phyloP scores from a whole-genome alignment of 2,113 vertebrate genomes.

The Chionodraco myersi region DNA sequence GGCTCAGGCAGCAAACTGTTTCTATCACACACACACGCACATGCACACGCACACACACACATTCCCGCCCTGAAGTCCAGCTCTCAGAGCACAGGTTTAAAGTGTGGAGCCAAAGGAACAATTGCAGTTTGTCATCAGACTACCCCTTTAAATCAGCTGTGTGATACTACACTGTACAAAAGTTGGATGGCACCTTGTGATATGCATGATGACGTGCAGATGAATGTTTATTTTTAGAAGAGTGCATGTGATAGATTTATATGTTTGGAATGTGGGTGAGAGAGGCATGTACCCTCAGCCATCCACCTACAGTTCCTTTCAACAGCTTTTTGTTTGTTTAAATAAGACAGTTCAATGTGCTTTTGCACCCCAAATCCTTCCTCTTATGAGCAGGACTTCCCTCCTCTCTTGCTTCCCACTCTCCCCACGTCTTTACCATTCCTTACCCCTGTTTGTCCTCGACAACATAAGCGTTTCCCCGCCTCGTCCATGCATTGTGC shows the following conservation, averaged over 20 bases:
- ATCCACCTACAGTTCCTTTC: slow-evolving; percentile 8
- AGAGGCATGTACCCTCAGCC: background rate
- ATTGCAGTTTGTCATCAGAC: background rate
- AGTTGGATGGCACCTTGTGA: background rate
- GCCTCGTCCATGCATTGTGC: slow-evolving; percentile 48
- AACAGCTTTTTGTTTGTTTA: slow-evolving; percentile 37
- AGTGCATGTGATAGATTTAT: slow-evolving; percentile 13
- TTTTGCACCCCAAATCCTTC: slow-evolving; percentile 18
- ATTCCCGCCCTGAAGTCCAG: slow-evolving; percentile 1
- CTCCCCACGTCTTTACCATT: slow-evolving; percentile 39
- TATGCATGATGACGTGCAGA: background rate
- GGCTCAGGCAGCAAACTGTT: slow-evolving; percentile 36
- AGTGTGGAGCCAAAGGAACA: background rate
- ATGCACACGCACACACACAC: background rate
- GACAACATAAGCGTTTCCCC: slow-evolving; percentile 21
- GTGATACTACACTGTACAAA: slow-evolving; percentile 5
- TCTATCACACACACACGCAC: slow-evolving; percentile 32
- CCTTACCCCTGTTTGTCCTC: slow-evolving; percentile 23
- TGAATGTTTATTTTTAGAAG: slow-evolving; percentile 46
- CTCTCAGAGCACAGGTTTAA: background rate
- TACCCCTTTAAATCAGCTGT: slow-evolving; percentile 2
- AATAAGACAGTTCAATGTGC: slow-evolving; percentile 4
- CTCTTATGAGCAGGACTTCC: slow-evolving; percentile 52
- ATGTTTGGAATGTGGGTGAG: slow-evolving; percentile 12
- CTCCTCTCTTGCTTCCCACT: slow-evolving; percentile 2